Conservation (phyloP, 2,888 invertebrate genomes). For the Parapristionchus giblindavisi region DNA sequence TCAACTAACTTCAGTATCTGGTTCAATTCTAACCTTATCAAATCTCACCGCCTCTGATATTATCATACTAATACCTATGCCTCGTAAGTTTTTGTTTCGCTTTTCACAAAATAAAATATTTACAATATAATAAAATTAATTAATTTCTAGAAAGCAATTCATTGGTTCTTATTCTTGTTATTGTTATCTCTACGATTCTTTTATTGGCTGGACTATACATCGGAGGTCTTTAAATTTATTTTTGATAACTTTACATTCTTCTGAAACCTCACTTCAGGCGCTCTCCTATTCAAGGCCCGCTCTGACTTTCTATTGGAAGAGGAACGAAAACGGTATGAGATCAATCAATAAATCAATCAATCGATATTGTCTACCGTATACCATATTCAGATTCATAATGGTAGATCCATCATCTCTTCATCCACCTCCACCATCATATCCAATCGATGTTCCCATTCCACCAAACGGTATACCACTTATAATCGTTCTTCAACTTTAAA, state of each 20-base stretch:
- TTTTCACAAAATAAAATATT: too few species aligned
- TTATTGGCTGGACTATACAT: conserved; percentile 19
- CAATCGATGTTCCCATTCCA: conserved; percentile 8
- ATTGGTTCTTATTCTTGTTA: conserved; percentile 27
- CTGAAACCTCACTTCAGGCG: neutral
- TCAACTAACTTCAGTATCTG: neutral
- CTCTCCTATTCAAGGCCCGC: conserved; percentile 31
- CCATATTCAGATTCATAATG: conserved; percentile 33
- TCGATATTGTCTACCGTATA: neutral
- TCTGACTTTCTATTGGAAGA: conserved; percentile 26
- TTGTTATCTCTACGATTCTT: conserved; percentile 20
- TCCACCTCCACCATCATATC: conserved; percentile 36
- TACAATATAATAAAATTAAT: neutral
- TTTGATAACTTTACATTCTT: neutral
- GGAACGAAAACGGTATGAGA: conserved; percentile 25
- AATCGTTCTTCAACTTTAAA: neutral
- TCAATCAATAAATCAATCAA: neutral
- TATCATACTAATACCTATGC: conserved; percentile 29
- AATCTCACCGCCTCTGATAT: neutral
- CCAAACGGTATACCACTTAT: neutral
- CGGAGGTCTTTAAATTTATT: neutral
- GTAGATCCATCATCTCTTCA: conserved; percentile 31
- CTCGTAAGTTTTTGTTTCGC: conserved; percentile 4
- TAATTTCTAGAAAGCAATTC: conserved; percentile 25
- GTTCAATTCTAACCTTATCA: neutral